Base-by-base conservation (phyloP, 2,113 vertebrate genomes). In the Hiodon tergisus region DNA sequence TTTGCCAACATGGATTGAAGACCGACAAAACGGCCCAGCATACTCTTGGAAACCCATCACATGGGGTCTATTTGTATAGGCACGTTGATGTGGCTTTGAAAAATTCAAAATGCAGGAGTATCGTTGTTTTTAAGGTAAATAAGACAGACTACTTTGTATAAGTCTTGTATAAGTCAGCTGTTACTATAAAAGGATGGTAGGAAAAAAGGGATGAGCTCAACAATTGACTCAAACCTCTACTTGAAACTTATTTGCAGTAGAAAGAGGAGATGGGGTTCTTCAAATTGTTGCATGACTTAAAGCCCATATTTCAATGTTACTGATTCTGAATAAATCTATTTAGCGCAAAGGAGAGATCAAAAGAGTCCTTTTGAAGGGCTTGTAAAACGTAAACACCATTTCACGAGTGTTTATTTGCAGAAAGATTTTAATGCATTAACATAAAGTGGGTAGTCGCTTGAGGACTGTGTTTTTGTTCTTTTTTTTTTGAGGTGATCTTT, bases 121-220 rank as follows among this genome's bases (percentile, higher is more conserved):
- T 85, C 3, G 14, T 85, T 4, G 75, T 85, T 75, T 85, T 85
- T 69, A 85, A 85, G 84, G 84, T 85, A 69, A 70, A 54, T 52
- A 63, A 51, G 10, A 61, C 50, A 67, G 7, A 50, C 55, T 48
- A 31, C 31, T 31, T 31, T 31, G 31, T 31, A 2, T 31, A 31
- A 31, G 31, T 31, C 31, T 31, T 31, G 58, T 59, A 3, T 59
- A 3, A 59, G 3, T 59, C 9, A 9, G 14, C 9, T 59, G 4
- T 59, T 9, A 59, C 14, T 1, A 6, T 59, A 14, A 59, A 59
- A 67, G 6, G 5, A 31, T 46, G 5, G 16, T 5, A 67, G 17
- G n/a, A 1, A 67, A 14, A 63, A 8, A 31, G 31, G 31, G 31
- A 31, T 31, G 31, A 31, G 31, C 0, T 31, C 31, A 31, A 31